These are phyloP conservation scores for Pluvianellus socialis DNA, from an alignment of 2,113 vertebrate genomes.

Conservation along the genomic window DNA sequence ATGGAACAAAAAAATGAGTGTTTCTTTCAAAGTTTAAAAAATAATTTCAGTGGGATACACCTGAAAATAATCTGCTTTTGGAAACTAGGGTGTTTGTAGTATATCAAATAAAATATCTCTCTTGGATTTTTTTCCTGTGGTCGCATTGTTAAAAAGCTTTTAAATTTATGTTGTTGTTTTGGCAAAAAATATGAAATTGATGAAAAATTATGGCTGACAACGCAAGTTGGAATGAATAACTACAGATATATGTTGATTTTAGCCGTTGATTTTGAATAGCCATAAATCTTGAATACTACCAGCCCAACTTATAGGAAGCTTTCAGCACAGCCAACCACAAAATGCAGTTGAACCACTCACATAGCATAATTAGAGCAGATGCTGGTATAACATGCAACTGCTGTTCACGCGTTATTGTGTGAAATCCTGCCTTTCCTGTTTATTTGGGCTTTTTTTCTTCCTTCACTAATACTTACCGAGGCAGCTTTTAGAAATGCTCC, in stretches of 20 bases:
- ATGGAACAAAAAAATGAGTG: background rate
- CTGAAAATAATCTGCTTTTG: conserved; percentile 6
- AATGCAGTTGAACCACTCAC: conserved; percentile 38
- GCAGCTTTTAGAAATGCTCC: background rate
- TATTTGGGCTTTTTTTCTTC: background rate
- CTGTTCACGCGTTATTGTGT: conserved; percentile 22
- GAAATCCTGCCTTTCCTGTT: conserved; percentile 34
- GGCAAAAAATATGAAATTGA: conserved; percentile 24
- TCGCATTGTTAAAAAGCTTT: conserved; percentile 30
- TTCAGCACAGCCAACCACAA: conserved; percentile 59
- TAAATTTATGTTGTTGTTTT: conserved; percentile 25
- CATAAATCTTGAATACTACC: conserved; percentile 57
- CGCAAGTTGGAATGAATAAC: conserved; percentile 16
- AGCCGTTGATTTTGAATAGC: conserved; percentile 17
- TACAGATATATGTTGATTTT: conserved; percentile 50
- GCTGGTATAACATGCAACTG: conserved; percentile 41
- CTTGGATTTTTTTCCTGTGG: background rate
- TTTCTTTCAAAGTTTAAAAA: background rate
- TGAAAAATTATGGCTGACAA: conserved; percentile 48
- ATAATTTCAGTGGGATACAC: background rate
- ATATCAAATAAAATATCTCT: background rate
- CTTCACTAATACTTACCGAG: background rate
- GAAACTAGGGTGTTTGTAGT: background rate
- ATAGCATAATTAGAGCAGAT: conserved; percentile 53
- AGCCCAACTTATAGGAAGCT: conserved; percentile 38